Percentiles rank a stretch among this genome's conserved stretches.
These are phyloP conservation scores for Apodemia zela DNA, from an alignment of 2,888 invertebrate species.

Conservation along the genomic window DNA sequence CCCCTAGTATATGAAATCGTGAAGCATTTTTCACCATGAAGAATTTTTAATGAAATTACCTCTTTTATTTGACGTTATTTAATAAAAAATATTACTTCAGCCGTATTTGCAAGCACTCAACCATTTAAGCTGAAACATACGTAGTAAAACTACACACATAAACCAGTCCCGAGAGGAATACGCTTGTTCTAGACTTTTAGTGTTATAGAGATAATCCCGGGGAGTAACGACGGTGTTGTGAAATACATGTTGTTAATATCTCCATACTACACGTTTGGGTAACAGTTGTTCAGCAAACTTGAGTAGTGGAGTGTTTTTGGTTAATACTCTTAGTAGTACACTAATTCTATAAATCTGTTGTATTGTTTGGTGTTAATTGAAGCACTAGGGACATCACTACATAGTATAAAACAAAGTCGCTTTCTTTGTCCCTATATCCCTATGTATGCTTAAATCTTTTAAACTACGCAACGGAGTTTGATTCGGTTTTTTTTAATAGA, in stretches of 20 bases:
- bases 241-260: slow-evolving; percentile 12
- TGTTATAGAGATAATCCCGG: slow-evolving; percentile 3
- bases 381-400: too few relatives aligned
- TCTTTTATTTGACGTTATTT: too few relatives aligned
- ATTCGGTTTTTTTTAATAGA: too few relatives aligned
- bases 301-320: slow-evolving; percentile 4
- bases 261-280: slow-evolving; percentile 9
- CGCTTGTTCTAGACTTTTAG: slow-evolving; percentile 15
- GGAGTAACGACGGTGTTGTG: slow-evolving; percentile 8
- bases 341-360: background rate
- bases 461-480: too few relatives aligned
- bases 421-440: too few relatives aligned
- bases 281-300: slow-evolving; percentile 9
- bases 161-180: slow-evolving; percentile 4
- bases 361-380: background rate
- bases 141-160: slow-evolving; percentile 8
- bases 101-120: background rate
- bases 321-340: slow-evolving; percentile 1
- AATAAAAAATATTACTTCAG: background rate
- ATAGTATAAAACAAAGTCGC: too few relatives aligned
- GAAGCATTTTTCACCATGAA: too few relatives aligned
- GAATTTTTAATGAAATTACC: too few relatives aligned
- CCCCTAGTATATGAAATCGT: too few relatives aligned
- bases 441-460: too few relatives aligned
- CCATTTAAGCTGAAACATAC: background rate